phyloP scores from a whole-genome alignment of 2,113 vertebrate species.

The Fulica atra region DNA sequence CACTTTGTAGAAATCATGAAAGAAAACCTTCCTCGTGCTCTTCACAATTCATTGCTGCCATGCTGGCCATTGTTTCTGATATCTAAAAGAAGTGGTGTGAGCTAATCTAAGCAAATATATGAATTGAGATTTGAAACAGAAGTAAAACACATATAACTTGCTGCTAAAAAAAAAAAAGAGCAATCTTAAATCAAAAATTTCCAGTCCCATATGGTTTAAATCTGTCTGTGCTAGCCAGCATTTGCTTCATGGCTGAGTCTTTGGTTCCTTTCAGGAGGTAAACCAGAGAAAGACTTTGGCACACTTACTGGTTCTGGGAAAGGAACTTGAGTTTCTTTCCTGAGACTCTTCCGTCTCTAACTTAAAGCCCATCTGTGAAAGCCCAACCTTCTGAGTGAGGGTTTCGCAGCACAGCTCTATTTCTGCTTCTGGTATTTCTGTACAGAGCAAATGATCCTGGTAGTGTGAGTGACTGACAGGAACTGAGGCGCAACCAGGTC shows the following conservation, averaged over 20 bases:
- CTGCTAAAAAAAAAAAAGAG: neutral
- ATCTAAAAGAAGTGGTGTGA: neutral
- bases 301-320: neutral
- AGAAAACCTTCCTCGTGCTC: neutral
- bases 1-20: neutral
- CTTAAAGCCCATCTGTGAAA: neutral
- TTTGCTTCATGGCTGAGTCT: neutral
- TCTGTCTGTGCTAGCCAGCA: neutral
- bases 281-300: neutral
- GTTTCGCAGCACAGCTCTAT: neutral
- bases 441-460: neutral
- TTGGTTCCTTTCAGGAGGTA: neutral
- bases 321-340: neutral
- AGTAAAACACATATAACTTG: neutral
- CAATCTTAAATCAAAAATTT: neutral
- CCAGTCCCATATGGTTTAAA: neutral
- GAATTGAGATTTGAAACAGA: neutral
- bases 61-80: neutral
- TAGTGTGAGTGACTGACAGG: neutral
- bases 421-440: neutral
- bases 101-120: neutral
- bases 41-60: neutral
- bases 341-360: neutral
- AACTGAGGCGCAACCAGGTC: neutral
- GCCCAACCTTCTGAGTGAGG: neutral